These are phyloP conservation scores for Drosophila parabipectinata DNA, from an alignment of 1,140 invertebrate genomes.

Conservation along the genomic window DNA sequence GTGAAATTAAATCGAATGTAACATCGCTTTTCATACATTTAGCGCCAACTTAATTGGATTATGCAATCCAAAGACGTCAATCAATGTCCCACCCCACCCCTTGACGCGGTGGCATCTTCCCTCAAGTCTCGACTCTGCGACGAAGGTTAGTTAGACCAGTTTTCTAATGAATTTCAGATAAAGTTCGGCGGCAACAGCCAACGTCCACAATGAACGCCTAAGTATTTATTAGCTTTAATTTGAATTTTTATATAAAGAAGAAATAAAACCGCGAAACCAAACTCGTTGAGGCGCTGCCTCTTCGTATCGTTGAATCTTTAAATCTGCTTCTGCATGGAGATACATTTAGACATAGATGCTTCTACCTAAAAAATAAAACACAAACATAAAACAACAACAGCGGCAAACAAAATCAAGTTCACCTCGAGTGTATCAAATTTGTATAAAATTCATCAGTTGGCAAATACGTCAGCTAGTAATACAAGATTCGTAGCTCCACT, in stretches of 20 bases:
- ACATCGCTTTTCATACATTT: slow-evolving; percentile 36
- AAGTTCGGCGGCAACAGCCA: slow-evolving; percentile 40
- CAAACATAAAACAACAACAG: slow-evolving; percentile 38
- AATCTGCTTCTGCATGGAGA: slow-evolving; percentile 64
- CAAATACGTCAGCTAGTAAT: slow-evolving; percentile 74
- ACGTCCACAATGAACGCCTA: slow-evolving; percentile 60
- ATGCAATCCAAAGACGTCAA: slow-evolving; percentile 56
- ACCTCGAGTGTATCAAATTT: slow-evolving; percentile 82
- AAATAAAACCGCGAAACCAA: slow-evolving; percentile 63
- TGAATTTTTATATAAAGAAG: slow-evolving; percentile 66
- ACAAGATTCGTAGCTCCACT: slow-evolving; percentile 30
- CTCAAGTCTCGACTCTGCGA: slow-evolving; percentile 17
- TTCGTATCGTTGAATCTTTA: not conserved
- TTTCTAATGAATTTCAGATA: slow-evolving; percentile 75
- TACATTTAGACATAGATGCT: slow-evolving; percentile 69
- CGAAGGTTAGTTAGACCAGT: slow-evolving; percentile 70
- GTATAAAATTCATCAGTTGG: slow-evolving; percentile 80
- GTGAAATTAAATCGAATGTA: slow-evolving; percentile 8
- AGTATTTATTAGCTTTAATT: slow-evolving; percentile 81
- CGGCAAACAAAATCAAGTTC: slow-evolving; percentile 75
- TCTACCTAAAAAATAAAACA: slow-evolving; percentile 55
- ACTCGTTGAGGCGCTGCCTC: slow-evolving; percentile 51
- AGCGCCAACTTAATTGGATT: slow-evolving; percentile 55
- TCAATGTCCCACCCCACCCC: slow-evolving; percentile 19
- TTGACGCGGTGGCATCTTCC: slow-evolving; percentile 33